Evolutionary conservation across 2,113 vertebrate species (phyloP), one percentile per base, ranked within the genome.

Genomic region (Cheilinus undulatus): DNA sequence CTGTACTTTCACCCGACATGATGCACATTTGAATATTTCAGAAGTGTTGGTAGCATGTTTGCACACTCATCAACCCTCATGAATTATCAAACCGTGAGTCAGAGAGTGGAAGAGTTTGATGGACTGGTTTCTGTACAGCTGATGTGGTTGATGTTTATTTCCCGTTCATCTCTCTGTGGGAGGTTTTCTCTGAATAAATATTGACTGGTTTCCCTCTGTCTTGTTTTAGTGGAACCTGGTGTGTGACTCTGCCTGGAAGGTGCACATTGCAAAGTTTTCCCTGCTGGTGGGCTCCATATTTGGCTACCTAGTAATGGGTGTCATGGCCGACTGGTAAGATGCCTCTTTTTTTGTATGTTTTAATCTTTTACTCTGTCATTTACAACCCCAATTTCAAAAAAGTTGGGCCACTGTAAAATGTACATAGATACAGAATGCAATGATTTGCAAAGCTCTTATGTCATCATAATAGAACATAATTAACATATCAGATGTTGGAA

Each of bases 261-360:
- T 98, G 43, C 97, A 99, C 90, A 97, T 99, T 84, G 96, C 97
- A 76, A 99, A 98, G 84, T 99, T 99, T 90, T 99, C 98, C 32
- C 82, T 99, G 64, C 93, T 99, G 70, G 96, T 99, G 89, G 98
- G 98, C 84, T 96, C 97, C 91, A 99, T 99, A 91, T 96, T 98
- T 32, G 98, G 98, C 72, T 98, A 98, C 90, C 93, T 99, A 71
- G 95, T 99, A 92, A 98, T 96, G 91, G 98, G 97, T 90, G 96
- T 97, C 88, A 95, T 99, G 94, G 96, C 97, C 27, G 98, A 99
- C 94, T 99, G 97, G 98, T 99, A 93, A 92, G 96, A 32, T 69
- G n/a, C 42, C 30, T 92, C 30, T 30, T 68, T 54, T 61, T 24
- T 7, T 62, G 19, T n/a, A 27, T 58, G 2, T 48, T 8, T 56